phyloP scores from a whole-genome alignment of 2,113 vertebrate genomes.

The Carassius auratus region DNA sequence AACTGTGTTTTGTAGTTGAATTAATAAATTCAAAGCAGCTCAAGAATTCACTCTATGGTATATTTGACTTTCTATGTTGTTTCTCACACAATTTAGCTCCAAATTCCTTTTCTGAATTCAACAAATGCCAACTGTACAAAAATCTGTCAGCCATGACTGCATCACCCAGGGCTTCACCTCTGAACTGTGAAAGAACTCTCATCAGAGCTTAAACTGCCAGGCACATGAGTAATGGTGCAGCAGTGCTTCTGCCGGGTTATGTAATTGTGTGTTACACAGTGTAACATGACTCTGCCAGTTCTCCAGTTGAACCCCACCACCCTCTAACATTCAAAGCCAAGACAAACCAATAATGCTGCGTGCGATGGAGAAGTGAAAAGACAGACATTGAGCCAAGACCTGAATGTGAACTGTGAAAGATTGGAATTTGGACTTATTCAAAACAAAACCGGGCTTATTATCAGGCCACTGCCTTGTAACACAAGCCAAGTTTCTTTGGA shows the following conservation, averaged over 20 bases:
- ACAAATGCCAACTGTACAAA: neutral
- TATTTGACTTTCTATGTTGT: neutral
- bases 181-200: slow-evolving; percentile 52
- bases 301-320: slow-evolving; percentile 37
- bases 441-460: slow-evolving; percentile 18
- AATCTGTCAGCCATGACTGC: neutral
- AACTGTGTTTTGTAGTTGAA: neutral
- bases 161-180: slow-evolving; percentile 20
- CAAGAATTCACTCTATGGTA: neutral
- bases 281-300: slow-evolving; percentile 48
- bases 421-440: slow-evolving; percentile 26
- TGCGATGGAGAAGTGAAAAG: neutral
- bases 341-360: slow-evolving; percentile 30
- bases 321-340: slow-evolving; percentile 9
- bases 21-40: neutral
- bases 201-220: slow-evolving; percentile 30
- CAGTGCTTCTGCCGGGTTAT: slow-evolving; percentile 38
- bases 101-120: neutral
- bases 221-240: slow-evolving; percentile 35
- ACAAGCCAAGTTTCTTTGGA: neutral
- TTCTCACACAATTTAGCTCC: neutral
- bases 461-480: slow-evolving; percentile 16
- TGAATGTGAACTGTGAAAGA: slow-evolving; percentile 17
- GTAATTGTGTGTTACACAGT: slow-evolving; percentile 43
- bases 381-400: slow-evolving; percentile 22